phyloP scores from a whole-genome alignment of 2,888 invertebrate genomes.

The Athalia cordata region DNA sequence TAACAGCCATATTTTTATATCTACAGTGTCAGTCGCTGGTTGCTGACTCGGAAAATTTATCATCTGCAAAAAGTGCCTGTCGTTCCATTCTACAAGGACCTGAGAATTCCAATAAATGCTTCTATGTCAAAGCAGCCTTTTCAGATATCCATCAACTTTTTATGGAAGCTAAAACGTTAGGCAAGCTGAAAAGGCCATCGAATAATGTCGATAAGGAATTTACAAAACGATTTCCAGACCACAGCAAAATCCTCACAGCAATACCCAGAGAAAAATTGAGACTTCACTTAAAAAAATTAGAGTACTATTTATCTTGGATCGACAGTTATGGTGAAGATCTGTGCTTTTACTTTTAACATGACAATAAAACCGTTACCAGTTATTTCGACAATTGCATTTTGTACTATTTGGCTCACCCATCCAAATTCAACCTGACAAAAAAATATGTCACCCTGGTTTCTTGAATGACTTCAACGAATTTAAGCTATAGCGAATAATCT shows the following conservation, averaged over 20 bases:
- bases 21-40: conserved; percentile 77
- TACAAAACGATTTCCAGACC: conserved; percentile 77
- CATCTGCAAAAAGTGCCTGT: conserved; percentile 79
- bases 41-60: conserved; percentile 77
- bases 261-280: conserved; percentile 76
- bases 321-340: conserved; percentile 64
- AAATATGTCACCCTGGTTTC: too few relatives aligned
- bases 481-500: too few relatives aligned
- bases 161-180: conserved; percentile 71
- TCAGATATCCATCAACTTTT: conserved; percentile 80
- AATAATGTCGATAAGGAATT: conserved; percentile 71
- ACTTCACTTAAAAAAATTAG: conserved; percentile 80
- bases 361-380: conserved; percentile 3
- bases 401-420: too few relatives aligned
- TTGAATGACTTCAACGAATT: too few relatives aligned
- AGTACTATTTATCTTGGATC: conserved; percentile 83
- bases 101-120: conserved; percentile 74
- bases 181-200: conserved; percentile 18
- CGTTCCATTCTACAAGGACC: conserved; percentile 79
- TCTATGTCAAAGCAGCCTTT: conserved; percentile 80
- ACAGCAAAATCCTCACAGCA: conserved; percentile 74
- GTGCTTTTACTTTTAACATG: background rate
- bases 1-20: conserved; percentile 17
- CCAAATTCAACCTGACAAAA: too few relatives aligned
- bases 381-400: too few relatives aligned